These are phyloP conservation scores for Gymnobelideus leadbeateri DNA, from an alignment of 2,113 vertebrate genomes.

Conservation along the genomic window DNA sequence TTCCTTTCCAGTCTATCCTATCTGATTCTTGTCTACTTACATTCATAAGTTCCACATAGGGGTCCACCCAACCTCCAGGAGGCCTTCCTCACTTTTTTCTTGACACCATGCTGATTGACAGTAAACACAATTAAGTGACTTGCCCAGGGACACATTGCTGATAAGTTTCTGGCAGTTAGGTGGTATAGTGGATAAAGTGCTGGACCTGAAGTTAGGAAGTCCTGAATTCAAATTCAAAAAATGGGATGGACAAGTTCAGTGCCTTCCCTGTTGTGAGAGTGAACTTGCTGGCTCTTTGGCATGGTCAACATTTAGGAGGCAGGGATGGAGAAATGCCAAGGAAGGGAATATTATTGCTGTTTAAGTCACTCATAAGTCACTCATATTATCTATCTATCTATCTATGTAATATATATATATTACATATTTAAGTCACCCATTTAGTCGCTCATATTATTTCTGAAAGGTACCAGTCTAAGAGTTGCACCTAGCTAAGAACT, in stretches of 20 bases:
- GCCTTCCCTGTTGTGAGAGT: neutral
- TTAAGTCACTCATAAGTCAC: too few relatives aligned
- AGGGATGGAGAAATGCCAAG: neutral
- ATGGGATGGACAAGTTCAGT: neutral
- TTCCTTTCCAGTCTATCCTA: neutral
- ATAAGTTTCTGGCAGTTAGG: neutral
- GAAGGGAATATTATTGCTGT: neutral
- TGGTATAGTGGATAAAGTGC: neutral
- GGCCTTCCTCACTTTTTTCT: neutral
- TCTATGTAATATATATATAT: too few relatives aligned
- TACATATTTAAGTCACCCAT: too few relatives aligned
- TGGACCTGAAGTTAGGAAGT: neutral
- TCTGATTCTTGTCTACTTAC: neutral
- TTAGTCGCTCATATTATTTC: neutral
- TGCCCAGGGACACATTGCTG: neutral
- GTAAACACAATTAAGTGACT: neutral
- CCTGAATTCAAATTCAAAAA: neutral
- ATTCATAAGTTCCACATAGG: too few relatives aligned
- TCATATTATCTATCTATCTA: too few relatives aligned
- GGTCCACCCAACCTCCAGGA: neutral
- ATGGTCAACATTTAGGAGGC: neutral
- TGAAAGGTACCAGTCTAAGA: neutral
- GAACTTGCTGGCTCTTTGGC: neutral
- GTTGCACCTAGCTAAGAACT: slow-evolving; percentile 6
- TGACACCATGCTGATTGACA: neutral